Conservation (phyloP, 1,140 invertebrate genomes). For the Drosophila gunungcola region DNA sequence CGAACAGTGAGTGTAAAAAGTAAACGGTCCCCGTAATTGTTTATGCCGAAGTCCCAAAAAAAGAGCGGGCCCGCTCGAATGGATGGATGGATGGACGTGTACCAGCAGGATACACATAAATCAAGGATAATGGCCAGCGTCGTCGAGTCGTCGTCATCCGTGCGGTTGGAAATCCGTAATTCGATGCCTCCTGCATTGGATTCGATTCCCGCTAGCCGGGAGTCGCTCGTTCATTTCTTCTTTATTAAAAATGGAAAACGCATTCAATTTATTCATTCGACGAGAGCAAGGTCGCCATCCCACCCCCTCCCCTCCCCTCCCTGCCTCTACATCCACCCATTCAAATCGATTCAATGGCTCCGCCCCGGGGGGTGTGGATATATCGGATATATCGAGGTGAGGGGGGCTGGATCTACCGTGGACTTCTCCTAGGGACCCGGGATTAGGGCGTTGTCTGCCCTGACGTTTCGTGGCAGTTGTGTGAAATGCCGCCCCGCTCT, state of each 20-base stretch:
- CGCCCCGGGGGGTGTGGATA: slow-evolving; percentile 35
- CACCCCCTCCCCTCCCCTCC: not conserved
- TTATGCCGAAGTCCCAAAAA: slow-evolving; percentile 66
- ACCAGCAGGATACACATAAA: slow-evolving; percentile 81
- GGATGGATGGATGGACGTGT: slow-evolving; percentile 39
- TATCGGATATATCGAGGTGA: slow-evolving; percentile 7
- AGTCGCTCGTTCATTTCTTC: slow-evolving; percentile 53
- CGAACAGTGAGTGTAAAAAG: slow-evolving; percentile 58
- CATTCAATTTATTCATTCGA: slow-evolving; percentile 79
- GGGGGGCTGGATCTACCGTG: not conserved
- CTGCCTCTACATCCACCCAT: slow-evolving; percentile 24
- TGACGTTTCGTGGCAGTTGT: slow-evolving; percentile 81
- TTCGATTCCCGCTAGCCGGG: slow-evolving; percentile 13
- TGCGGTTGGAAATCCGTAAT: slow-evolving; percentile 78
- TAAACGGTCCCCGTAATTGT: slow-evolving; percentile 70
- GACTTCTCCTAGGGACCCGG: slow-evolving; percentile 23
- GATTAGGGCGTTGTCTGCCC: slow-evolving; percentile 77
- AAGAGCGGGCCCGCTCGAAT: slow-evolving; percentile 8
- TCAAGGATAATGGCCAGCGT: slow-evolving; percentile 80
- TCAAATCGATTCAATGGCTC: slow-evolving; percentile 67
- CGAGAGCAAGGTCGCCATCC: slow-evolving; percentile 66
- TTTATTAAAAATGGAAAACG: slow-evolving; percentile 83
- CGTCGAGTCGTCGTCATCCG: slow-evolving; percentile 66
- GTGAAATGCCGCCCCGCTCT: slow-evolving; percentile 56
- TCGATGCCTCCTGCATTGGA: slow-evolving; percentile 78